Evolutionary conservation across 2,888 invertebrate genomes (phyloP).

Genomic region (Synanthedon vespiformis): DNA sequence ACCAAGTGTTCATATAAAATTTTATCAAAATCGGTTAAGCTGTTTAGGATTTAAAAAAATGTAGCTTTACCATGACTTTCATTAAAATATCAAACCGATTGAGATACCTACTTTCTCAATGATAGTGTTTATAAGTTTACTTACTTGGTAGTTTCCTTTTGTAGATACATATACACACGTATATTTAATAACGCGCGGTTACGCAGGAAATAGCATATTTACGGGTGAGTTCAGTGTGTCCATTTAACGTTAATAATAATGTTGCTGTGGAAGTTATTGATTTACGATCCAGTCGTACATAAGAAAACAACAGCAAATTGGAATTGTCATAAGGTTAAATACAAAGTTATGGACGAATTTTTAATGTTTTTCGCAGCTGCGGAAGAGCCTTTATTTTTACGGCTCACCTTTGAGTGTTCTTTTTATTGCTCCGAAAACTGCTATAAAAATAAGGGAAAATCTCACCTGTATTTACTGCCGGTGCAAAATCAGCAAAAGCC

Average conservation of each 20-base stretch:
- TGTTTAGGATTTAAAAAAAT: no score
- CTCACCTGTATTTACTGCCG: neutral
- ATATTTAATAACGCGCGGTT: neutral
- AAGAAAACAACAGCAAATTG: neutral
- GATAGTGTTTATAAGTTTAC: no score
- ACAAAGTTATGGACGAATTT: neutral
- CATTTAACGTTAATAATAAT: neutral
- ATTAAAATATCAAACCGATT: no score
- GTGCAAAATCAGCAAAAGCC: neutral
- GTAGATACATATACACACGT: no score
- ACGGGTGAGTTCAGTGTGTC: neutral
- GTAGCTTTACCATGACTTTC: no score
- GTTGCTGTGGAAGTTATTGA: neutral
- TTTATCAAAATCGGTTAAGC: no score
- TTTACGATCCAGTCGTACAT: neutral
- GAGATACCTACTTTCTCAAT: no score
- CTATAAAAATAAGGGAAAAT: neutral
- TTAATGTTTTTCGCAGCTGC: neutral
- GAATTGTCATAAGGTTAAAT: neutral
- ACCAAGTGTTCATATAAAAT: no score
- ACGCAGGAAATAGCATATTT: neutral
- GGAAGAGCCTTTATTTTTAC: conserved; percentile 1
- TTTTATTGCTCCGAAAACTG: conserved; percentile 7
- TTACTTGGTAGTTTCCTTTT: no score
- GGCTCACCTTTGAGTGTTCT: conserved; percentile 9